These are phyloP conservation scores for Anoura caudifer DNA, from an alignment of 2,113 vertebrate species.

Conservation along the genomic window DNA sequence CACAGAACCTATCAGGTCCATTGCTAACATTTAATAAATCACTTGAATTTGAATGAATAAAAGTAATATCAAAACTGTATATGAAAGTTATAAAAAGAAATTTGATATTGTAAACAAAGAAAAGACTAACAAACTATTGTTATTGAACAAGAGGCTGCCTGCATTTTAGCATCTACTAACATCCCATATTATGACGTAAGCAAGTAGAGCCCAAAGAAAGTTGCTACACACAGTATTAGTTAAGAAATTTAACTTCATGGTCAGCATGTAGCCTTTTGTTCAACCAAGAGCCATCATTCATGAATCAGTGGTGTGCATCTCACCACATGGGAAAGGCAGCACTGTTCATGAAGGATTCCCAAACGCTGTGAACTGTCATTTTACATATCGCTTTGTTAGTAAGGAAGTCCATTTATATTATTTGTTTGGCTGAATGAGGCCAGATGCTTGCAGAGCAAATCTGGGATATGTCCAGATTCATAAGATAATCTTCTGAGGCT, in stretches of 20 bases:
- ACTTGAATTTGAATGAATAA: neutral
- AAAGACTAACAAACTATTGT: neutral
- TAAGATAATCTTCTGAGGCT: neutral
- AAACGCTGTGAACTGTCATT: slow-evolving; percentile 27
- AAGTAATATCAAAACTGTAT: neutral
- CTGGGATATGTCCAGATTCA: slow-evolving; percentile 26
- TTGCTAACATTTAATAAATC: neutral
- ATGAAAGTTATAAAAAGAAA: neutral
- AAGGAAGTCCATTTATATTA: slow-evolving; percentile 27
- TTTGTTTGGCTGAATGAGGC: slow-evolving; percentile 41
- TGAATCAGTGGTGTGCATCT: neutral
- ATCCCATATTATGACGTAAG: slow-evolving; percentile 48
- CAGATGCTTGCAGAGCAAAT: slow-evolving; percentile 22
- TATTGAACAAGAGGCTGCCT: neutral
- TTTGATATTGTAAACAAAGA: neutral
- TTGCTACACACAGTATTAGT: slow-evolving; percentile 38
- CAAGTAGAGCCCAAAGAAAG: slow-evolving; percentile 49
- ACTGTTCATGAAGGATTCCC: slow-evolving; percentile 26
- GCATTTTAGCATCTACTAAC: neutral
- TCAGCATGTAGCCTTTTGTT: neutral
- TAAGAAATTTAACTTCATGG: slow-evolving; percentile 41
- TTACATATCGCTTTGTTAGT: slow-evolving; percentile 9
- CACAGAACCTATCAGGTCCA: neutral
- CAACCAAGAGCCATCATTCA: slow-evolving; percentile 42
- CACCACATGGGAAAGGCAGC: neutral